Evolutionary conservation across 2,797 vertebrate genomes (phyloP).

Genomic region (Cetoscarus ocellatus): DNA sequence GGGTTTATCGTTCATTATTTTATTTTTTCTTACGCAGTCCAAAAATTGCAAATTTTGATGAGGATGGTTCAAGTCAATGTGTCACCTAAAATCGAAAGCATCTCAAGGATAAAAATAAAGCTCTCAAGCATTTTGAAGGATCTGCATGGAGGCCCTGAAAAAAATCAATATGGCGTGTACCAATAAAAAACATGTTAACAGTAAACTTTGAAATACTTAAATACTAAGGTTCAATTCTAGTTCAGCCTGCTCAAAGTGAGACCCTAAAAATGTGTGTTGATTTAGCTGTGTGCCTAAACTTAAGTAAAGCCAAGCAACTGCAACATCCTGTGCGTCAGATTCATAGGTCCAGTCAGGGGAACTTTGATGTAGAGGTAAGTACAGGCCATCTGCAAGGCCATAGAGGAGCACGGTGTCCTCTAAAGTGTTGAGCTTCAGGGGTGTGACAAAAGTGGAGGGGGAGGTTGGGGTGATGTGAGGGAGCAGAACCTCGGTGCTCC

Average conservation of each 20-base stretch:
- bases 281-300: conserved; percentile 27
- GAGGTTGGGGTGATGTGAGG: conserved; percentile 55
- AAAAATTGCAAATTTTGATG: no score
- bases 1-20: no score
- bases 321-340: conserved; percentile 20
- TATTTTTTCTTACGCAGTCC: no score
- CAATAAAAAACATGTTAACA: no score
- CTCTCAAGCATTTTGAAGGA: conserved; percentile 1
- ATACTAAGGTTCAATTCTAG: background rate
- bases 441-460: conserved; percentile 52
- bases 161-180: no score
- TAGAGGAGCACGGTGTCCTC: conserved; percentile 63
- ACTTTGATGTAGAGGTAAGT: conserved; percentile 41
- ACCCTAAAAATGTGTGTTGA: conserved; percentile 7
- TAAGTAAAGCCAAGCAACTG: conserved; percentile 24
- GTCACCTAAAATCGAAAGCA: background rate
- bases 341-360: conserved; percentile 38
- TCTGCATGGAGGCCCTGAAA: no score
- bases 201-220: no score
- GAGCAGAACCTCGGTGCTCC: conserved; percentile 62
- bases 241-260: conserved; percentile 7
- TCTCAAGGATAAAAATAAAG: background rate
- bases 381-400: conserved; percentile 71
- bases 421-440: conserved; percentile 61
- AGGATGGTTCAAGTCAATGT: no score